Evolutionary conservation across 2,113 vertebrate species (phyloP).

Genomic region (Alces alces): DNA sequence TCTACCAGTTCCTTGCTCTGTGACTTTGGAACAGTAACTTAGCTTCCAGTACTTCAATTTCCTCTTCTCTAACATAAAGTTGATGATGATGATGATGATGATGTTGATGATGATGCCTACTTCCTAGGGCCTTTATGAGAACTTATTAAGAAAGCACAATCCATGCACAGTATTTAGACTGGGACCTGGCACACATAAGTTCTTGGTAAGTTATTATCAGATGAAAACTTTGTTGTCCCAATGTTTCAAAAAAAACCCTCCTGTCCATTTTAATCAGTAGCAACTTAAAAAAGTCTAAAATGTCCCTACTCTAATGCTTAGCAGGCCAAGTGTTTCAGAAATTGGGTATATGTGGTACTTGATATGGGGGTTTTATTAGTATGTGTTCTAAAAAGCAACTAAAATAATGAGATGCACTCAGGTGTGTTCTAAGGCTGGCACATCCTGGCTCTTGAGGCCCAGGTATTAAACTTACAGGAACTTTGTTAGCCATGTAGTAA

Average conservation of each 20-base stretch:
- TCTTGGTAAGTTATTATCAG: background rate
- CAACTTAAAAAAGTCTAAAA: background rate
- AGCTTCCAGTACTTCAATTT: background rate
- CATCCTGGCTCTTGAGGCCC: background rate
- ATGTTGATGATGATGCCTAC: background rate
- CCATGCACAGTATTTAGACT: background rate
- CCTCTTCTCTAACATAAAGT: background rate
- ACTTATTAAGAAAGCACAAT: background rate
- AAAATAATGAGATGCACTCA: background rate
- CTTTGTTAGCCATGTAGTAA: background rate
- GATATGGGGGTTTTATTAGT: background rate
- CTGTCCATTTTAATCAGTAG: background rate
- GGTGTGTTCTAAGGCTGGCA: background rate
- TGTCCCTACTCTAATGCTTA: background rate
- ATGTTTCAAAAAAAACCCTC: background rate
- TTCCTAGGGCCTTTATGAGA: background rate
- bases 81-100: background rate
- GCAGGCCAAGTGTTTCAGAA: background rate
- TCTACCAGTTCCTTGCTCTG: no score
- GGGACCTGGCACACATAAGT: background rate
- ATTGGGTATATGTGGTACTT: rapidly evolving
- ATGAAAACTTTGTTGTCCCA: background rate
- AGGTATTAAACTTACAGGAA: background rate
- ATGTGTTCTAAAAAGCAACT: background rate
- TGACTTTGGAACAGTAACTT: background rate